These are phyloP conservation scores for Periparus ater DNA, from an alignment of 2,797 vertebrate genomes.

Conservation along the genomic window DNA sequence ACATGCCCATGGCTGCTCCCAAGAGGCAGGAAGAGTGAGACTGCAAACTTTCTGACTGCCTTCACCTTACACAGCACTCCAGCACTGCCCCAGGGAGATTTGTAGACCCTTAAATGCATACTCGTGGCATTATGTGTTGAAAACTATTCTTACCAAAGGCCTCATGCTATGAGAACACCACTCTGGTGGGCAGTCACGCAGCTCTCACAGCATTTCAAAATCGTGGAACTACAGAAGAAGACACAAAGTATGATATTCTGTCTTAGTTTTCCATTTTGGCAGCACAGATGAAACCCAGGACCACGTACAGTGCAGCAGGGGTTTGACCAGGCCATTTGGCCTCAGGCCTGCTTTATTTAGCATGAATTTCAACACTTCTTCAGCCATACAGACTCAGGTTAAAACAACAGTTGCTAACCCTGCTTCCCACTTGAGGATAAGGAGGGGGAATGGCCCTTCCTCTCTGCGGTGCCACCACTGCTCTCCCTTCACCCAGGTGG, in stretches of 20 bases:
- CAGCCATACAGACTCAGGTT: background rate
- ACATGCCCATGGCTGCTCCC: accelerated
- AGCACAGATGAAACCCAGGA: background rate
- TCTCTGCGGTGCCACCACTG: background rate
- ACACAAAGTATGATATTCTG: background rate
- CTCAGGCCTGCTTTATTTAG: background rate
- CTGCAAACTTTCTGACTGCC: background rate
- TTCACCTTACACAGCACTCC: background rate
- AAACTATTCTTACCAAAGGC: background rate
- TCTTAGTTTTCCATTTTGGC: background rate
- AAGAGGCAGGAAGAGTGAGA: background rate
- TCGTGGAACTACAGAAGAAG: background rate
- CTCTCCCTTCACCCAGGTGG: background rate
- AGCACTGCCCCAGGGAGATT: background rate
- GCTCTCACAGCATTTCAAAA: background rate
- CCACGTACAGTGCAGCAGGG: no score
- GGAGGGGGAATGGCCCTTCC: background rate
- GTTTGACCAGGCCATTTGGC: background rate
- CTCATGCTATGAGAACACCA: background rate
- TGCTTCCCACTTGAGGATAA: background rate
- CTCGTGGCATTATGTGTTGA: background rate
- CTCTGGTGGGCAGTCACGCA: background rate
- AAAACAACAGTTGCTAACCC: background rate
- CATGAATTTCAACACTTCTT: background rate
- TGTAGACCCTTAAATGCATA: background rate